phyloP scores from a whole-genome alignment of 2,888 invertebrate genomes.

The Sympetrum striolatum region DNA sequence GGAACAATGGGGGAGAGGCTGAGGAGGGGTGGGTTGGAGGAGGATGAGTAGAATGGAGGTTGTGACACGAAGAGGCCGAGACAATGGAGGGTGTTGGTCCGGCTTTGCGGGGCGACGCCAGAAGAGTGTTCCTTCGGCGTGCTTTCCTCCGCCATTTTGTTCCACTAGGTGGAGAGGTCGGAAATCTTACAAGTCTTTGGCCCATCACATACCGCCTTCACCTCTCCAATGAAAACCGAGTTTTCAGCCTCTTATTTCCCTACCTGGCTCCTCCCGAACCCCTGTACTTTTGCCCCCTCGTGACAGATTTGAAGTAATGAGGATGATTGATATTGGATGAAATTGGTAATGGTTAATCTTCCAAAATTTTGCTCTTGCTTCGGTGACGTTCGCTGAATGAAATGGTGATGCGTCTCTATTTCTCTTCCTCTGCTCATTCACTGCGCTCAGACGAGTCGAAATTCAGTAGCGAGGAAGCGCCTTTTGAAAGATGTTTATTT shows the following conservation, averaged over 20 bases:
- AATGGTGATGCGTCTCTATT: background rate
- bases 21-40: background rate
- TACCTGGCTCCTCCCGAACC: background rate
- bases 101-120: background rate
- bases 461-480: too few relatives aligned
- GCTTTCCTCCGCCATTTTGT: background rate
- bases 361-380: background rate
- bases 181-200: background rate
- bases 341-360: background rate
- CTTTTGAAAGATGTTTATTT: too few relatives aligned
- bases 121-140: background rate
- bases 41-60: background rate
- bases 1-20: slow-evolving; percentile 1
- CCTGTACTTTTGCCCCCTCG: background rate
- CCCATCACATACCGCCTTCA: background rate
- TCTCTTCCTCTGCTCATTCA: background rate
- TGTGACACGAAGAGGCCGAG: slow-evolving; percentile 26
- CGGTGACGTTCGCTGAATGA: background rate
- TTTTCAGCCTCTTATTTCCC: background rate
- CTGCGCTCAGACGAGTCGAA: too few relatives aligned
- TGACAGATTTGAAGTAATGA: background rate
- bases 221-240: background rate
- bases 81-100: slow-evolving; percentile 34
- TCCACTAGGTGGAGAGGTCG: background rate
- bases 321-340: background rate